A percentile compares a stretch with the other conserved stretches of the same genome.
Evolutionary conservation across 1,140 invertebrate species (phyloP).

Genomic region (Rhopalosiphum maidis): DNA sequence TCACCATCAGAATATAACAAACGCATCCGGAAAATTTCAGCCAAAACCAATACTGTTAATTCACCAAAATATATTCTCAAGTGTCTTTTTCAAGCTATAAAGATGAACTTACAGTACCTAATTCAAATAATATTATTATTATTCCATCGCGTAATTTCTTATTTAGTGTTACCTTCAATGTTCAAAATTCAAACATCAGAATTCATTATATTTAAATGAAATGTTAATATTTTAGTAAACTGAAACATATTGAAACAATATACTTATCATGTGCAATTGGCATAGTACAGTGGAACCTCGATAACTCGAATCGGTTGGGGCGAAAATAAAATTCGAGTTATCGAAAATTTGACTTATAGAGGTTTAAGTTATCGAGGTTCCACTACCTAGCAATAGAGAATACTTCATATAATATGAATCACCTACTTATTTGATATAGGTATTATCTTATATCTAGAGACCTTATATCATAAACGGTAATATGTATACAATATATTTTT

Average conservation of each 20-base stretch:
- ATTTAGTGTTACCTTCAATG: background rate
- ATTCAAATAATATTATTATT: background rate
- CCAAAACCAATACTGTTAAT: background rate
- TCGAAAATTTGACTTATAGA: too few relatives aligned
- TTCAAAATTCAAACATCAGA: background rate
- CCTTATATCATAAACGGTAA: background rate
- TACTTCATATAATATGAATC: background rate
- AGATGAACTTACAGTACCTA: background rate
- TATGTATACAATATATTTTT: background rate
- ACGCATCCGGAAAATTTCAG: background rate
- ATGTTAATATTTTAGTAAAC: too few relatives aligned
- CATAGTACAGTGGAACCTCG: too few relatives aligned
- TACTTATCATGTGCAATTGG: background rate
- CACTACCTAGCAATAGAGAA: background rate
- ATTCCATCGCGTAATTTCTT: background rate
- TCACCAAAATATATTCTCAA: background rate
- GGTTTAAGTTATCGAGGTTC: too few relatives aligned
- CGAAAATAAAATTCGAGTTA: too few relatives aligned
- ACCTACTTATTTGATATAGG: background rate
- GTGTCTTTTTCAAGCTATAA: background rate
- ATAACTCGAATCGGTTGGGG: too few relatives aligned
- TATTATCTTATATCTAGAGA: background rate
- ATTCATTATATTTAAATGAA: background rate
- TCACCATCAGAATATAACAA: background rate
- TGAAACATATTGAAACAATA: too few relatives aligned